phyloP scores from a whole-genome alignment of 2,888 invertebrate species.

The Eristalis intricaria region DNA sequence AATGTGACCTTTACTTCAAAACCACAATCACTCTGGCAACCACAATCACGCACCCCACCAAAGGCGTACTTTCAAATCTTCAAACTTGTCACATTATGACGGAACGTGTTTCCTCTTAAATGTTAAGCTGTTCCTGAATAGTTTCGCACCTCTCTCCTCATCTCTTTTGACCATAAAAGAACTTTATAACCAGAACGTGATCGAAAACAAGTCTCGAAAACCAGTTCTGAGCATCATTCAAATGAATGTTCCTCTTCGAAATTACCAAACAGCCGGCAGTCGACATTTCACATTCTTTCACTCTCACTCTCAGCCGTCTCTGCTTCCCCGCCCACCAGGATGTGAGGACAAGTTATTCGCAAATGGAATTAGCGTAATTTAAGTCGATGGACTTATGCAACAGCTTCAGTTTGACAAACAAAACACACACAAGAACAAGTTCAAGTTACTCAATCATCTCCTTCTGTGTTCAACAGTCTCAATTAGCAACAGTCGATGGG shows the following conservation, averaged over 20 bases:
- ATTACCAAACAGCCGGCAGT: neutral
- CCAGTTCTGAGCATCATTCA: neutral
- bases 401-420: neutral
- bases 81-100: neutral
- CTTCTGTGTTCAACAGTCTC: neutral
- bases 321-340: neutral
- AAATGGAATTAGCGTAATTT: slow-evolving; percentile 7
- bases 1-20: neutral
- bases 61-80: neutral
- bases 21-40: neutral
- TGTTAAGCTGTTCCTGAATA: neutral
- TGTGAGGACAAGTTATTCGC: neutral
- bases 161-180: neutral
- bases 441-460: neutral
- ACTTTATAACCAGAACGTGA: neutral
- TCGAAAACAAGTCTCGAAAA: neutral
- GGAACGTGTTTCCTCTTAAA: neutral
- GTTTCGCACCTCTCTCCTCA: neutral
- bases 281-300: neutral
- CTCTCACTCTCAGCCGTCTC: neutral
- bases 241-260: neutral
- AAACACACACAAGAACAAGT: neutral
- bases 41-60: neutral
- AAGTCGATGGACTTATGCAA: neutral
- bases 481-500: neutral